Percentiles rank a stretch among this genome's conserved stretches.
Evolutionary conservation across 2,797 vertebrate genomes (phyloP).

Genomic region (Gastrophryne carolinensis): DNA sequence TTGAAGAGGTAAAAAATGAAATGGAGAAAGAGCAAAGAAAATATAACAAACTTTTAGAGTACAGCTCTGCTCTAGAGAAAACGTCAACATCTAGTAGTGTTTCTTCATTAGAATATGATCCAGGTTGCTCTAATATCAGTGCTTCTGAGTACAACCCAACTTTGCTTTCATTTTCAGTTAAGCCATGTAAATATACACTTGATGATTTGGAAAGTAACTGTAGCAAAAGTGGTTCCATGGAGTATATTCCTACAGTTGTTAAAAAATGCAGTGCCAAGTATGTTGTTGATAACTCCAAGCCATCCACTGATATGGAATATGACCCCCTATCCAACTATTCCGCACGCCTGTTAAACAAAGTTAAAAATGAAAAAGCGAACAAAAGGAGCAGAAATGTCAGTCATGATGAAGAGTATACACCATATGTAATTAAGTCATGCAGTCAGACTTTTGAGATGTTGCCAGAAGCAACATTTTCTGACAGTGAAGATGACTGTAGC

Average conservation of each 20-base stretch:
- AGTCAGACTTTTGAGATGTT: slow-evolving; percentile 31
- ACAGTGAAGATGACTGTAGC: slow-evolving; percentile 82
- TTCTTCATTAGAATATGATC: slow-evolving; percentile 72
- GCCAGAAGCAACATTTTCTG: slow-evolving; percentile 79
- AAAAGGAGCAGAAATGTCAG: slow-evolving; percentile 62
- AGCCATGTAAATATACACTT: slow-evolving; percentile 83
- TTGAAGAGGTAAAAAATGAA: slow-evolving; percentile 86
- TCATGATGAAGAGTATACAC: slow-evolving; percentile 69
- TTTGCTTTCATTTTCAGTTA: slow-evolving; percentile 62
- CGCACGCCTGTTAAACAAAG: slow-evolving; percentile 77
- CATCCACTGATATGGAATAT: slow-evolving; percentile 91
- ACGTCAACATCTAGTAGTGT: slow-evolving; percentile 53
- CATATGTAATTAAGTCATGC: slow-evolving; percentile 70
- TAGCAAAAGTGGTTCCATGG: slow-evolving; percentile 73
- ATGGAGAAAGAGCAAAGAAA: slow-evolving; percentile 90
- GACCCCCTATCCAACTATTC: slow-evolving; percentile 95
- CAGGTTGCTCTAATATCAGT: slow-evolving; percentile 73
- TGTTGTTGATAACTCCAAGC: slow-evolving; percentile 85
- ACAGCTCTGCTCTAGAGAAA: slow-evolving; percentile 29
- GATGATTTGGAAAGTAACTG: slow-evolving; percentile 65
- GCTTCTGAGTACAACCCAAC: slow-evolving; percentile 81
- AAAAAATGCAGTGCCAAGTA: slow-evolving; percentile 81
- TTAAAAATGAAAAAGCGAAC: slow-evolving; percentile 59
- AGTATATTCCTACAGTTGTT: slow-evolving; percentile 84
- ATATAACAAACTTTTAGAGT: slow-evolving; percentile 78